phyloP scores from a whole-genome alignment of 2,797 vertebrate genomes.

The Hipposideros larvatus region DNA sequence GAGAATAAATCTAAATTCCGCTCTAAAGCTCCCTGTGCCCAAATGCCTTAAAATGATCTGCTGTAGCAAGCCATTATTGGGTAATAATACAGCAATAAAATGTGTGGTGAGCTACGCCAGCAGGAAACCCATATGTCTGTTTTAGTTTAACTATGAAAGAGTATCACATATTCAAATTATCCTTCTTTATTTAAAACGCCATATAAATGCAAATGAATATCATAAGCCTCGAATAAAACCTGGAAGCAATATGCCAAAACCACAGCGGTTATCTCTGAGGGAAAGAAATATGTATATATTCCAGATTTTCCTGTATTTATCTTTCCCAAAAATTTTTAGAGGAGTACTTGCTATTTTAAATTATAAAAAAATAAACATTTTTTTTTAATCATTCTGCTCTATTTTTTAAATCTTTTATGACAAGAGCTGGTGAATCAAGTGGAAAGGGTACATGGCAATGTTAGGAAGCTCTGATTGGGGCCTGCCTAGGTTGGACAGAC shows the following conservation, averaged over 20 bases:
- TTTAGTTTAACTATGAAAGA: conserved; percentile 36
- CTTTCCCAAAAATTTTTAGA: neutral
- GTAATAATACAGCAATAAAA: conserved; percentile 13
- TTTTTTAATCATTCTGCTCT: neutral
- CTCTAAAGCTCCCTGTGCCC: neutral
- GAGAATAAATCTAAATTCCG: neutral
- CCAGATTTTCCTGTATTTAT: neutral
- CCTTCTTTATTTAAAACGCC: neutral
- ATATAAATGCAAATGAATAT: neutral
- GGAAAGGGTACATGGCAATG: neutral
- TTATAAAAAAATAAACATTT: neutral
- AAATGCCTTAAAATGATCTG: conserved; percentile 5
- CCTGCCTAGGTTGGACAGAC: neutral
- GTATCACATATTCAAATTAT: neutral
- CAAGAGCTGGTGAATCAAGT: neutral
- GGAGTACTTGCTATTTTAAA: neutral
- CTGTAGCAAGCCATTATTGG: neutral
- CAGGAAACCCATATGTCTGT: neutral
- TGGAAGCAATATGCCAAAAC: neutral
- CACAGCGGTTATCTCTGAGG: neutral
- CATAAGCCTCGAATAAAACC: neutral
- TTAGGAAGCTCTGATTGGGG: neutral
- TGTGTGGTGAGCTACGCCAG: neutral
- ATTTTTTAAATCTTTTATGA: neutral
- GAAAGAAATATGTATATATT: neutral